Conservation (phyloP, 2,888 invertebrate species). For the Congeria kusceri region DNA sequence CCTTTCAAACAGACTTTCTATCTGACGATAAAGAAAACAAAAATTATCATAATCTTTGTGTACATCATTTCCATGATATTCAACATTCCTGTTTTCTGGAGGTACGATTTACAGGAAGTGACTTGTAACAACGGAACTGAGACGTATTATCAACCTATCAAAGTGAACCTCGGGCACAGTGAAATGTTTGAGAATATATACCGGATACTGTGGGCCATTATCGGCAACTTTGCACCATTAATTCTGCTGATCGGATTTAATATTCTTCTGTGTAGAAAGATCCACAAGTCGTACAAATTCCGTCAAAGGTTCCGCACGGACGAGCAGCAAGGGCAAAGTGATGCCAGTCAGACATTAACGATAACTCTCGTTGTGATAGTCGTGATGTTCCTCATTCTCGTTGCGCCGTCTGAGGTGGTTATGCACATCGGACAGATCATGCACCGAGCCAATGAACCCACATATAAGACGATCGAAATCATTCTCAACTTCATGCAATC, state of each 20-base stretch:
- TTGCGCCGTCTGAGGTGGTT: conserved; percentile 82
- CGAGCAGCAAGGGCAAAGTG: conserved; percentile 63
- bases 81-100: conserved; percentile 88
- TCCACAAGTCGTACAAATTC: conserved; percentile 79
- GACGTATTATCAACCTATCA: conserved; percentile 56
- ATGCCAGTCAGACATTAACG: conserved; percentile 80
- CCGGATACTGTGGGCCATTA: conserved; percentile 77
- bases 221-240: conserved; percentile 80
- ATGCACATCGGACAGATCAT: conserved; percentile 73
- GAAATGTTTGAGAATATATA: conserved; percentile 74
- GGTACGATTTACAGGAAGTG: conserved; percentile 68
- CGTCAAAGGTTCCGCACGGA: conserved; percentile 73
- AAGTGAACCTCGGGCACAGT: conserved; percentile 67
- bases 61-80: conserved; percentile 89
- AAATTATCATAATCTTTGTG: conserved; percentile 88
- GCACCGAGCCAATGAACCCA: conserved; percentile 72
- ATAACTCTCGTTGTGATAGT: conserved; percentile 82
- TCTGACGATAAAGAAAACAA: conserved; percentile 87
- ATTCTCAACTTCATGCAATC: conserved; percentile 91
- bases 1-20: conserved; percentile 90
- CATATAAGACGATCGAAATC: conserved; percentile 78
- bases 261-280: conserved; percentile 79
- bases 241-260: conserved; percentile 81
- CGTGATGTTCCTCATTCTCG: conserved; percentile 82
- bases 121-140: conserved; percentile 58